Base-by-base conservation (phyloP, 2,888 invertebrate species). In the Drosophila barbarae region DNA sequence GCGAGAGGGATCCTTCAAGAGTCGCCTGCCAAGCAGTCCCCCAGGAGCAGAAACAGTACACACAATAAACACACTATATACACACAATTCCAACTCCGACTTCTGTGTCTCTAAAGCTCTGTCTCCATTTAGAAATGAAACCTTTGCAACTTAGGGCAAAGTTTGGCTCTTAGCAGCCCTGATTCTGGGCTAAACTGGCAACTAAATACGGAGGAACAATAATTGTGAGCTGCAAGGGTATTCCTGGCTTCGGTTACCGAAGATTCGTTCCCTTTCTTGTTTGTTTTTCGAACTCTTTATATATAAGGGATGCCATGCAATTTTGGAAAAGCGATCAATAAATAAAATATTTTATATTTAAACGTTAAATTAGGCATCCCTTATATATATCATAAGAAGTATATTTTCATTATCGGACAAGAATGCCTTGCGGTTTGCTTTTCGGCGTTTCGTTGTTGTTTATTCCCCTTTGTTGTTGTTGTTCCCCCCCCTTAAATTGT, bases 381-480 rank as follows among this genome's bases (percentile, higher is more conserved):
- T 6, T 59, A 44, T 61, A 46, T 59, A 38, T 61, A 30, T 30
- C 3, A 21, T 21, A 21, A 1, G 28, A 28, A 26, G 39, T 61
- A 42, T 57, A 49, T 46, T 42, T 60, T 18, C 57, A 68, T 66
- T 72, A 67, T 72, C 55, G 52, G 50, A 69, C 21, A 21, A 46
- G n/a, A 41, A 41, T 28, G 9, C 23, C 44, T 28, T 46, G 35
- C 44, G 57, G 30, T 32, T 41, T 36, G 35, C 7, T 41, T 50
- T 70, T 35, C 59, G 59, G 58, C 69, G 47, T 70, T 76, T 79
- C 57, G 60, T 47, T 70, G 64, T 49, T 70, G 71, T 60, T 83
- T 74, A 67, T 34, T 47, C 60, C 76, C 32, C 65, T 9, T 13
- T 32, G 46, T 46, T 30, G 46, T 46, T 59, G 46, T 46, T 59